Conservation (phyloP, 1,140 invertebrate genomes). For the Agrypnia vestita region DNA sequence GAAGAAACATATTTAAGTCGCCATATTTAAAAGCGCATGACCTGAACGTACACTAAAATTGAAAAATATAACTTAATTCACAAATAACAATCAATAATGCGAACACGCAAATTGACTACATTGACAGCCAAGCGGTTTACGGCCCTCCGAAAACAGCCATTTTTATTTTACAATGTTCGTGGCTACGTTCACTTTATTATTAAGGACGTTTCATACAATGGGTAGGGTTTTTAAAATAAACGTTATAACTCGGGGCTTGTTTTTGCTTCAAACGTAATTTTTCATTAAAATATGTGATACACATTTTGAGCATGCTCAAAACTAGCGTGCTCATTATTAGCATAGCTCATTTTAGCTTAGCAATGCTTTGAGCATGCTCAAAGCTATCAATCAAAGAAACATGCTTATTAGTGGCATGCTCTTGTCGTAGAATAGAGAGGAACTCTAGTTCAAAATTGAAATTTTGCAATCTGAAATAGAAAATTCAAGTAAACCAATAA, state of each 20-base stretch:
- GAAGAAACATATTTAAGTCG: background rate
- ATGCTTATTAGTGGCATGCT: too few relatives aligned
- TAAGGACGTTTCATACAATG: background rate
- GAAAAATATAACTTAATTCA: conserved; percentile 12
- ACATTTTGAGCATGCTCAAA: too few relatives aligned
- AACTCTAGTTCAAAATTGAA: too few relatives aligned
- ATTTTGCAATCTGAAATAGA: too few relatives aligned
- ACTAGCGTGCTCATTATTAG: too few relatives aligned
- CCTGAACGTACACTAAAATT: conserved; percentile 10
- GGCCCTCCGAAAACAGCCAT: conserved; percentile 46
- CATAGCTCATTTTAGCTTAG: too few relatives aligned
- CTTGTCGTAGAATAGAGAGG: too few relatives aligned
- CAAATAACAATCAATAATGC: conserved; percentile 33
- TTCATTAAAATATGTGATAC: too few relatives aligned
- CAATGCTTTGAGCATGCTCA: too few relatives aligned
- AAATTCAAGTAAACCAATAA: too few relatives aligned
- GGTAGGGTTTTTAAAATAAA: conserved; percentile 3
- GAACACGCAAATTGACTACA: conserved; percentile 39
- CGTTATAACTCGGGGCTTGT: conserved; percentile 3
- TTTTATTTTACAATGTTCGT: conserved; percentile 55
- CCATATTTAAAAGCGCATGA: background rate
- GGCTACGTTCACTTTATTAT: conserved; percentile 50
- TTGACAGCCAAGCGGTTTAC: conserved; percentile 56
- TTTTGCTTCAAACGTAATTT: background rate
- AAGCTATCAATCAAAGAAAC: too few relatives aligned